Evolutionary conservation across 2,113 vertebrate genomes (phyloP), one percentile per base, ranked within the genome.

Genomic region (Parus major): DNA sequence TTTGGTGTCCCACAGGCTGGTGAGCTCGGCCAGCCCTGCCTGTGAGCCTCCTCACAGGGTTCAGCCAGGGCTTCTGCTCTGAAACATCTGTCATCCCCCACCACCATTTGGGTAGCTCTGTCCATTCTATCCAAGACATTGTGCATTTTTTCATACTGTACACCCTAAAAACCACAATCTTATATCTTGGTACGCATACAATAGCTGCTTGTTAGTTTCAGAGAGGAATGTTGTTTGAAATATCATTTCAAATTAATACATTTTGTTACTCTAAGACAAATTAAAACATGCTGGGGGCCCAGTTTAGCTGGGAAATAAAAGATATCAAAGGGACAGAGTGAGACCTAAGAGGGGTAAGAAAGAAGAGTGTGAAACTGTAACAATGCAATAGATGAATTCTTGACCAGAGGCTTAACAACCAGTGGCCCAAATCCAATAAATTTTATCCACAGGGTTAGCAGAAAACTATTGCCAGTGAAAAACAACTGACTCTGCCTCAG

Each of bases 381-480:
- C 50, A 86, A 21, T 66, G 69, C 13, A 5, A 71, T 90, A 94
- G 92, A 78, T 68, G 65, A 72, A 88, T 95, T 84, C 83, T 86
- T 88, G 60, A 94, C 70, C 83, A 90, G 53, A 15, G 41, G 50
- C 89, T 94, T 87, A 87, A 71, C 36, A 95, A 87, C 25, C 84
- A 82, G 49, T 79, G 77, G 89, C 82, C 91, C 86, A 91, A 89
- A 95, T 89, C 86, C 49, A 91, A 93, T 95, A 89, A 91, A 91
- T 92, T 49, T 95, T 65, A 76, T 79, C 92, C 86, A 89, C 59
- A 36, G 44, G 52, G 68, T 81, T 86, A 78, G 60, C 60, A 84
- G 60, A 65, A 94, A 80, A 73, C 50, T 75, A 44, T 52, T 92
- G 36, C 69, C n/a, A 27, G 77, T 85, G 78, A 89, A 77, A 93